Evolutionary conservation across 1,140 invertebrate genomes (phyloP).

Genomic region (Cotesia chilonis): DNA sequence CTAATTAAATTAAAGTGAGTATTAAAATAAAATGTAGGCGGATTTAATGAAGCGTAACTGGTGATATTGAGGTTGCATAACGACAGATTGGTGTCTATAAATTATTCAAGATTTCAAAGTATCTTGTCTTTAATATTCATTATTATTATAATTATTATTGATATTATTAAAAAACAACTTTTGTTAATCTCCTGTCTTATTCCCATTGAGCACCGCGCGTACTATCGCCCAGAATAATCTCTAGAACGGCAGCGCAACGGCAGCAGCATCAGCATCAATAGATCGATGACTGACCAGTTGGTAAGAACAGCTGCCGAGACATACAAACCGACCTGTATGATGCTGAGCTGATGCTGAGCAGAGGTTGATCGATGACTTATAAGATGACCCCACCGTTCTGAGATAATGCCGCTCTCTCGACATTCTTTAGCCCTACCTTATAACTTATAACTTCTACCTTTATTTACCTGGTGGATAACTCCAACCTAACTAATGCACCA

Average conservation of each 20-base stretch:
- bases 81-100: conserved; percentile 23
- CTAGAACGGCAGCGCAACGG: conserved; percentile 37
- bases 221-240: conserved; percentile 46
- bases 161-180: neutral
- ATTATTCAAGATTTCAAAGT: conserved; percentile 10
- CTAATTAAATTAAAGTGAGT: too few species aligned
- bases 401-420: conserved; percentile 44
- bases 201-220: conserved; percentile 7
- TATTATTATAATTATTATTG: conserved; percentile 3
- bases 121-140: neutral
- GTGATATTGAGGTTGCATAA: neutral
- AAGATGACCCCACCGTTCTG: conserved; percentile 53
- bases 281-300: conserved; percentile 59
- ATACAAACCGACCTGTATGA: conserved; percentile 42
- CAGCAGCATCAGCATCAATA: conserved; percentile 45
- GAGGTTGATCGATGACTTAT: conserved; percentile 59
- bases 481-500: too few species aligned
- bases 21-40: conserved; percentile 5
- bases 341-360: conserved; percentile 40
- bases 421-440: conserved; percentile 46
- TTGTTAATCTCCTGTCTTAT: conserved; percentile 1
- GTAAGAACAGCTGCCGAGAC: conserved; percentile 53
- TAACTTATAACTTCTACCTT: too few species aligned
- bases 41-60: neutral
- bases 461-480: too few species aligned